Percentiles rank a stretch among this genome's conserved stretches.
phyloP scores from a whole-genome alignment of 2,113 vertebrate genomes.

The Dromiciops gliroides region DNA sequence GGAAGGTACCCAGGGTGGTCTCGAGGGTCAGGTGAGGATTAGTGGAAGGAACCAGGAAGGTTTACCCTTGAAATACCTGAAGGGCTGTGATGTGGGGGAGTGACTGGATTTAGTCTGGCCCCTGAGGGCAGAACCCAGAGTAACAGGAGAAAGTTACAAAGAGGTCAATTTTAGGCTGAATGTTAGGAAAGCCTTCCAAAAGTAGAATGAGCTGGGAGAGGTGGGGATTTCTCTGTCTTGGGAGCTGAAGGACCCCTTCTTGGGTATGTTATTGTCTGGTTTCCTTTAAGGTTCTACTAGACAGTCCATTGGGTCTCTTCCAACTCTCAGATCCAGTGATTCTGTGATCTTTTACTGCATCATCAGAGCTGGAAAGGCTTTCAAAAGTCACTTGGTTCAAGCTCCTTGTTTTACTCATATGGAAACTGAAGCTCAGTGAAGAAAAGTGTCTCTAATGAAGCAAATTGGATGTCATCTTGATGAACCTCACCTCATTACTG shows the following conservation, averaged over 20 bases:
- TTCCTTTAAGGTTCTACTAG: neutral
- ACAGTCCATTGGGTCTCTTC: neutral
- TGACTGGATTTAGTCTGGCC: neutral
- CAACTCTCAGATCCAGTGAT: neutral
- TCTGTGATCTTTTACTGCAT: neutral
- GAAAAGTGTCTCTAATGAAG: neutral
- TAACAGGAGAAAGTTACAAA: neutral
- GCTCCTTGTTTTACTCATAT: neutral
- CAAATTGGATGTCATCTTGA: neutral
- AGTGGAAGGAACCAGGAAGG: neutral
- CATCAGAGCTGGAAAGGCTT: neutral
- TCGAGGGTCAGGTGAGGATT: neutral
- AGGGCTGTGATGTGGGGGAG: neutral
- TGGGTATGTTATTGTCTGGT: neutral
- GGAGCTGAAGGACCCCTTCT: neutral
- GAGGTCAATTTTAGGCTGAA: neutral
- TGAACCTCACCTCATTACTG: rapidly evolving
- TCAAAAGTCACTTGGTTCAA: neutral
- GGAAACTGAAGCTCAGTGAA: neutral
- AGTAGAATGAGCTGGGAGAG: neutral
- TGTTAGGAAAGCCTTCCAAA: neutral
- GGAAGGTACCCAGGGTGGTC: neutral
- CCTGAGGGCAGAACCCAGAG: neutral
- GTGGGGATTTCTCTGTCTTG: neutral
- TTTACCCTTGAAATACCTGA: neutral